A percentile compares a stretch with the other conserved stretches of the same genome.
These are phyloP conservation scores for Atlantisia rogersi DNA, from an alignment of 2,113 vertebrate genomes.

Conservation along the genomic window DNA sequence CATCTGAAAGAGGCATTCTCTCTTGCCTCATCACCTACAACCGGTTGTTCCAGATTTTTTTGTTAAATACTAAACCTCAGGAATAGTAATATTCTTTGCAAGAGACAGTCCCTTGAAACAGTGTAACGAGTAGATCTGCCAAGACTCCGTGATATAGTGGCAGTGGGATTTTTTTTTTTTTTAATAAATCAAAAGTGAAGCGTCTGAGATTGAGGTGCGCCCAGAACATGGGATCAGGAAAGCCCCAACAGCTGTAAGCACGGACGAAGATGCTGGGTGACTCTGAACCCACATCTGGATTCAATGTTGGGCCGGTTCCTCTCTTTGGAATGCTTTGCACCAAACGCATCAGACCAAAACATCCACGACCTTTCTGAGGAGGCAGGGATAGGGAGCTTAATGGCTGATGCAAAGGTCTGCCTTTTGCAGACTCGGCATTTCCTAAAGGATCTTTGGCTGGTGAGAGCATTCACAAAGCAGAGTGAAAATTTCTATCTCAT, in stretches of 20 bases:
- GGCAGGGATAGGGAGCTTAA: neutral
- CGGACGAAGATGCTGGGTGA: neutral
- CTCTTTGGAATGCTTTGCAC: neutral
- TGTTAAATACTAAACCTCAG: neutral
- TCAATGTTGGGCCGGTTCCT: neutral
- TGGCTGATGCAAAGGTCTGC: neutral
- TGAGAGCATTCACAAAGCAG: neutral
- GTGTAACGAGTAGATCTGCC: neutral
- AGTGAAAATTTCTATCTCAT: neutral
- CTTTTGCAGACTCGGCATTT: neutral
- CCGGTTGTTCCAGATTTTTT: neutral
- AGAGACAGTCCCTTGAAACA: neutral
- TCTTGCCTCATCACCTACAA: neutral
- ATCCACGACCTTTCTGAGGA: neutral
- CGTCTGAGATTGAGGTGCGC: neutral
- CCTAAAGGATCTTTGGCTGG: neutral
- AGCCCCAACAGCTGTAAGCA: neutral
- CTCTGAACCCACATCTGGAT: constrained; percentile 43
- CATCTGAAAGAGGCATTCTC: neutral
- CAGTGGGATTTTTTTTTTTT: neutral
- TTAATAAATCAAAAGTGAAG: constrained; percentile 36
- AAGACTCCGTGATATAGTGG: neutral
- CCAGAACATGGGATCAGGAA: neutral
- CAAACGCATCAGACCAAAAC: neutral
- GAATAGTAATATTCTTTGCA: constrained; percentile 20